Evolutionary conservation across 2,113 vertebrate genomes (phyloP).

Genomic region (Mustelus asterias): DNA sequence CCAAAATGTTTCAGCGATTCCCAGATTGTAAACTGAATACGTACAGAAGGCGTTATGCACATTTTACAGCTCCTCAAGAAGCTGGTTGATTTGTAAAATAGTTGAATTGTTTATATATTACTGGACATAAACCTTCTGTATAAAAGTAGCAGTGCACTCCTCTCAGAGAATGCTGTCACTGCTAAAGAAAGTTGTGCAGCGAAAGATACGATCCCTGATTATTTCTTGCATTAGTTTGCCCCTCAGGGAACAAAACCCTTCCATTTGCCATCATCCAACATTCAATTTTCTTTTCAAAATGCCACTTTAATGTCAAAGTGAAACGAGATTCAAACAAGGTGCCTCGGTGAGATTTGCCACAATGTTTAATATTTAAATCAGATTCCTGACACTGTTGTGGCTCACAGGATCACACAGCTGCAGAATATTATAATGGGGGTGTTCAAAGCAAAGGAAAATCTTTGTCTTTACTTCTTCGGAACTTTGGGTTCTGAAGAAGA

Average conservation of each 20-base stretch:
- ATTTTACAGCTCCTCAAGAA: background rate
- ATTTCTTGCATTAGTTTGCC: background rate
- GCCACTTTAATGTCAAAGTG: background rate
- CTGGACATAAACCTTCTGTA: background rate
- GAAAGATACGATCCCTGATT: background rate
- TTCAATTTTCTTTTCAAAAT: slow-evolving; percentile 31
- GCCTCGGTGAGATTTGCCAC: background rate
- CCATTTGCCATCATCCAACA: background rate
- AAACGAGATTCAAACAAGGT: background rate
- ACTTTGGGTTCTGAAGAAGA: too few species aligned
- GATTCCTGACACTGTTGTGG: background rate
- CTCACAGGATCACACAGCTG: background rate
- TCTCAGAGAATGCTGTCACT: background rate
- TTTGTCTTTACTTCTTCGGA: background rate
- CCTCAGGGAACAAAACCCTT: background rate
- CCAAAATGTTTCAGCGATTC: background rate
- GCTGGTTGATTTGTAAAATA: background rate
- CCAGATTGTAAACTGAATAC: background rate
- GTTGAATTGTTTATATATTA: background rate
- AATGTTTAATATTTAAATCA: background rate
- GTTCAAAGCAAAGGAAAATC: background rate
- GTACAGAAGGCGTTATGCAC: background rate
- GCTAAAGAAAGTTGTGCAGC: background rate
- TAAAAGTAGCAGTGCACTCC: background rate
- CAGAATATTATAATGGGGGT: background rate